Evolutionary conservation across 2,113 vertebrate genomes (phyloP), one percentile per base, ranked within the genome.

Genomic region (Morone chrysops): DNA sequence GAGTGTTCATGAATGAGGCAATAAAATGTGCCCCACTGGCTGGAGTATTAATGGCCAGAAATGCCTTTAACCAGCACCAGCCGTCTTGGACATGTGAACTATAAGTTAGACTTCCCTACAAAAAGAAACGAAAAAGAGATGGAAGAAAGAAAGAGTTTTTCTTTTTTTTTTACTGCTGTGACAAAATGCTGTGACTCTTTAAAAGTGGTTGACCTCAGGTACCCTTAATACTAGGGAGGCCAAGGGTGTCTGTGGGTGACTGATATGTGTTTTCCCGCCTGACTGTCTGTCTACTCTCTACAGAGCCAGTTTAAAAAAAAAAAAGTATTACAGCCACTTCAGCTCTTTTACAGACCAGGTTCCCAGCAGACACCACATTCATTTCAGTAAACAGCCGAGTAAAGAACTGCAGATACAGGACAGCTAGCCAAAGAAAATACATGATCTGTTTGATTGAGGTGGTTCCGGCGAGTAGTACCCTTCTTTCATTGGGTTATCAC

Each of bases 171-270:
- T 48, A 90, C 54, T 69, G 65, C 62, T 62, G 45, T 85, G 54
- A 75, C 62, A 86, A 80, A 92, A 77, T 25, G 59, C 51, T 70
- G 63, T 70, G 70, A 84, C 75, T 78, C 69, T 71, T 86, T 77
- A 57, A 83, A 85, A 81, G 81, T 36, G 60, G 18, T 77, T 91
- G 78, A 90, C 87, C 89, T 87, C 78, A 41, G 54, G 38, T 87
- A 61, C 45, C 74, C 73, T 85, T 43, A 51, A 63, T 57, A 72
- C 56, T 63, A 12, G 20, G 51, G 48, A 78, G 80, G 72, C 85
- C 67, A 63, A 72, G 67, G 54, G 75, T 89, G 75, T 72, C 65
- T 77, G 78, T 68, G 67, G 82, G 71, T 74, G 78, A 88, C 75
- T 70, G 83, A 87, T 80, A 13, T 59, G 76, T 62, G 62, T 70